Percentiles rank a stretch among this genome's conserved stretches.
These are phyloP conservation scores for Opisthocomus hoazin DNA, from an alignment of 2,113 vertebrate species.

Conservation along the genomic window DNA sequence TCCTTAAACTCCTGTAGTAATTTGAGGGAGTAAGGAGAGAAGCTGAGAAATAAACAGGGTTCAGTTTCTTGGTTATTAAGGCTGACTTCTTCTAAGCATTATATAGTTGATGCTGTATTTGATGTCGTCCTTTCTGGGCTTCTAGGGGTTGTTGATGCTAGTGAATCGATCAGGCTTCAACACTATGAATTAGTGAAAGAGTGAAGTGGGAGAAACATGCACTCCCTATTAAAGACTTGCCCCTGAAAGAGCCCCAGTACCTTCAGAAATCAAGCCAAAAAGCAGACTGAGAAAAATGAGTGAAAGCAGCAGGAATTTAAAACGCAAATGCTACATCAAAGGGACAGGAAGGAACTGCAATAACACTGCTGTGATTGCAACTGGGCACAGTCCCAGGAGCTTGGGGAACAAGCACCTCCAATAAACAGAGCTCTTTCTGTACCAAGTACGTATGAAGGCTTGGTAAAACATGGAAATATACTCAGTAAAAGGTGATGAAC, in stretches of 20 bases:
- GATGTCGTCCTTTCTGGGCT: background rate
- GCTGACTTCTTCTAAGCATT: background rate
- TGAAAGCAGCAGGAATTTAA: conserved; percentile 54
- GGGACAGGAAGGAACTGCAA: conserved; percentile 61
- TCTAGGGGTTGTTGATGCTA: background rate
- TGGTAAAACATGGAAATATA: conserved; percentile 11
- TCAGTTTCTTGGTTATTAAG: background rate
- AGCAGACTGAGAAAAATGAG: conserved; percentile 39
- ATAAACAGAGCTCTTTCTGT: conserved; percentile 54
- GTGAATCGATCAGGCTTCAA: background rate
- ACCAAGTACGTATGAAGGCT: conserved; percentile 31
- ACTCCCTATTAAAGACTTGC: background rate
- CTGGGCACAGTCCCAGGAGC: conserved; percentile 65
- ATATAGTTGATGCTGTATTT: background rate
- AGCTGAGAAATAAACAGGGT: background rate
- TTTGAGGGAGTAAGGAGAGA: background rate
- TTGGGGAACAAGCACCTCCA: conserved; percentile 46
- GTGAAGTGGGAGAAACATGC: background rate
- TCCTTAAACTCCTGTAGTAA: background rate
- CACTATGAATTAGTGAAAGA: background rate
- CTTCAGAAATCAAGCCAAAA: conserved; percentile 52
- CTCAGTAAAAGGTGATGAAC: background rate
- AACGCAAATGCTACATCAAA: conserved; percentile 66
- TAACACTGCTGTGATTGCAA: conserved; percentile 68
- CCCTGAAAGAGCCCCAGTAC: conserved; percentile 28